A percentile compares a stretch with the other conserved stretches of the same genome.
Conservation (phyloP, 2,888 invertebrate genomes). For the Trichacis sp. region DNA sequence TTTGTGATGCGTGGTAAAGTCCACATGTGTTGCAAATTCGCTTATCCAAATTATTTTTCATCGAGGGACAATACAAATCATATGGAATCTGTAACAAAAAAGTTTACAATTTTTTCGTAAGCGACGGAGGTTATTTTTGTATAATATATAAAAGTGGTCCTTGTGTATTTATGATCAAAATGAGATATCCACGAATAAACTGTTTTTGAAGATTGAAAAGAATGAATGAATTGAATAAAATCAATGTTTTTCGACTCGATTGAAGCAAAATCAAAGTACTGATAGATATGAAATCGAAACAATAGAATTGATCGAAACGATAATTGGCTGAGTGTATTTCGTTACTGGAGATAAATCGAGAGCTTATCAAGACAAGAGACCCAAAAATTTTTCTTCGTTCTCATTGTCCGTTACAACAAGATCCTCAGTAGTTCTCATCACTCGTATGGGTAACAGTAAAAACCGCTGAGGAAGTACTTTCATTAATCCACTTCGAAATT, state of each 20-base stretch:
- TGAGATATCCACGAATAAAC: too few species aligned
- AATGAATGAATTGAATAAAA: too few species aligned
- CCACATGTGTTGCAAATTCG: constrained; percentile 14
- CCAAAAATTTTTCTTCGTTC: background rate
- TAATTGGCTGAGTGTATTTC: too few species aligned
- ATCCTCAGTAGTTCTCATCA: constrained; percentile 20
- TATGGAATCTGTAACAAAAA: constrained; percentile 12
- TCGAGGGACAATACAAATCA: constrained; percentile 15
- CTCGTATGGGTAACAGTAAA: constrained; percentile 8
- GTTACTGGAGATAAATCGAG: background rate
- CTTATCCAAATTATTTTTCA: background rate
- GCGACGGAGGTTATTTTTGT: too few species aligned
- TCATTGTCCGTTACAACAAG: constrained; percentile 20
- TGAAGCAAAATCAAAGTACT: too few species aligned
- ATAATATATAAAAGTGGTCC: too few species aligned
- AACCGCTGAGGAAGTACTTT: constrained; percentile 12
- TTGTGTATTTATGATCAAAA: too few species aligned
- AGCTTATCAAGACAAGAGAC: background rate
- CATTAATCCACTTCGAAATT: constrained; percentile 10
- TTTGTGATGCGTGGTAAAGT: constrained; percentile 11
- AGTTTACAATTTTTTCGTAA: background rate
- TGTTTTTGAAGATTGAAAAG: too few species aligned
- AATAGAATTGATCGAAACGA: too few species aligned
- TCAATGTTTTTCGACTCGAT: too few species aligned
- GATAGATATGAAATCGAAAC: too few species aligned